These are phyloP conservation scores for Phoxinus dragarum DNA, from an alignment of 2,797 vertebrate species.

Conservation along the genomic window DNA sequence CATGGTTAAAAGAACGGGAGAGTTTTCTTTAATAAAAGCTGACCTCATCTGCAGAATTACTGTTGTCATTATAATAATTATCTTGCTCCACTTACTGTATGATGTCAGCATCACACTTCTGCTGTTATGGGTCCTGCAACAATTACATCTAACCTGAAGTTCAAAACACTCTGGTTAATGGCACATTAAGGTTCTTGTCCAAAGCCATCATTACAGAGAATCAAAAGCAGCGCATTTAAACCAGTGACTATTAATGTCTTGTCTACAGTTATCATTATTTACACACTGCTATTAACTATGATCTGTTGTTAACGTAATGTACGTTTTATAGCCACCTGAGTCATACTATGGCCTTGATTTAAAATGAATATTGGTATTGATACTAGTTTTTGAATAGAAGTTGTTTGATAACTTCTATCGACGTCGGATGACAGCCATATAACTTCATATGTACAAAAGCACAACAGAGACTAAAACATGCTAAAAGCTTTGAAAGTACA, in stretches of 20 bases:
- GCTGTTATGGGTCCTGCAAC: neutral
- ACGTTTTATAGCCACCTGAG: neutral
- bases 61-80: slow-evolving; percentile 10
- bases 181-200: neutral
- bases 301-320: neutral
- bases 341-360: neutral
- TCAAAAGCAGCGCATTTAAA: slow-evolving; percentile 22
- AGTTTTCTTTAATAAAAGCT: neutral
- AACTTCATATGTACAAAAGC: neutral
- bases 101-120: slow-evolving; percentile 16
- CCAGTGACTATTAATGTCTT: neutral
- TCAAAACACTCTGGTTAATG: slow-evolving; percentile 34
- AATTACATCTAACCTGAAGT: slow-evolving; percentile 41
- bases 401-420: neutral
- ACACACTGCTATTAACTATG: neutral
- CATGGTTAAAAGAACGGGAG: neutral
- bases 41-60: neutral
- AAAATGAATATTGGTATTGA: neutral
- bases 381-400: neutral
- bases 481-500: neutral
- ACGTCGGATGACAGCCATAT: neutral
- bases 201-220: slow-evolving; percentile 17
- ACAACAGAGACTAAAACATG: neutral
- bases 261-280: slow-evolving; percentile 7
- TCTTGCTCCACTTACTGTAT: neutral